Evolutionary conservation across 1,140 invertebrate species (phyloP).

Genomic region (Drosophila subobscura): DNA sequence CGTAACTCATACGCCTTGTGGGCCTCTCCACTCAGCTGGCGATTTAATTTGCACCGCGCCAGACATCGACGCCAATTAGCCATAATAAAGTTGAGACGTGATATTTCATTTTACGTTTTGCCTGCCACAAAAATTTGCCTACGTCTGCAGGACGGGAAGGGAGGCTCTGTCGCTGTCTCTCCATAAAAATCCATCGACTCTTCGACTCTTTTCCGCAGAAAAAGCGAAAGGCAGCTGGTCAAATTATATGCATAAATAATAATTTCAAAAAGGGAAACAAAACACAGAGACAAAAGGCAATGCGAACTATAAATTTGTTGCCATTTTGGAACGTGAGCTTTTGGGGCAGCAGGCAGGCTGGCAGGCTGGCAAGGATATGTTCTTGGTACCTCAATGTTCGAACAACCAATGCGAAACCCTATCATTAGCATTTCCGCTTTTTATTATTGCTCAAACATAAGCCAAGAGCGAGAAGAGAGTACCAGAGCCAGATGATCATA

Average conservation of each 20-base stretch:
- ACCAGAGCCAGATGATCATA: conserved; percentile 72
- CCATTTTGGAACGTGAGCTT: conserved; percentile 54
- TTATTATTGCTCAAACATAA: conserved; percentile 74
- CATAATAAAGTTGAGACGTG: conserved; percentile 82
- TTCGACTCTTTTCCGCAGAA: conserved; percentile 60
- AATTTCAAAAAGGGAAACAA: conserved; percentile 61
- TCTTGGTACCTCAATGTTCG: conserved; percentile 24
- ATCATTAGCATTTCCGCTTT: conserved; percentile 83
- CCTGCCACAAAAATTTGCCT: conserved; percentile 68
- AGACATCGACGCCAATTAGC: conserved; percentile 65
- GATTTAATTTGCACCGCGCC: conserved; percentile 60
- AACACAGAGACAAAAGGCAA: conserved; percentile 43
- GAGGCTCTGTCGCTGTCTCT: background rate
- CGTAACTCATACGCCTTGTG: conserved; percentile 77
- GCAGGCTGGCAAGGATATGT: conserved; percentile 52
- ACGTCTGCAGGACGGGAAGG: conserved; percentile 21
- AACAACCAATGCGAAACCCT: conserved; percentile 66
- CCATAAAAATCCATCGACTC: conserved; percentile 34
- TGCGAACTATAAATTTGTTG: conserved; percentile 72
- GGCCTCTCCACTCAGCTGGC: conserved; percentile 25
- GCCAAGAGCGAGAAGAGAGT: conserved; percentile 31
- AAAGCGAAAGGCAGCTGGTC: conserved; percentile 59
- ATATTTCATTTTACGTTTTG: conserved; percentile 69
- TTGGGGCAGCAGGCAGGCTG: conserved; percentile 18
- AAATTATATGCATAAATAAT: conserved; percentile 83